Evolutionary conservation across 2,113 vertebrate species (phyloP).

Genomic region (Colaptes auratus): DNA sequence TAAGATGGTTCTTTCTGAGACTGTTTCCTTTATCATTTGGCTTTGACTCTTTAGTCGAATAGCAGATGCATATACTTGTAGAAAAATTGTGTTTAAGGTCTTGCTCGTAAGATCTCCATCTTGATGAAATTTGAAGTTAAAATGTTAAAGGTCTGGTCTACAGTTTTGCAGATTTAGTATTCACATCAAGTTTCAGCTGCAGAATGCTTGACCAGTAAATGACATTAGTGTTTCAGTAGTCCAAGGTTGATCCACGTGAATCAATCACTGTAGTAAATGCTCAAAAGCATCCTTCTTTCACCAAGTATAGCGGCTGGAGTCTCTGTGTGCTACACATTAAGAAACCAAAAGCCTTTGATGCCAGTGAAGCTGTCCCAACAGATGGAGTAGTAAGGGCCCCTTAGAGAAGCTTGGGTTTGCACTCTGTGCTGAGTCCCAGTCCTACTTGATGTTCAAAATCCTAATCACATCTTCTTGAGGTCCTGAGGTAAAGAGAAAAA

Average conservation of each 20-base stretch:
- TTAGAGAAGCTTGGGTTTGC: neutral
- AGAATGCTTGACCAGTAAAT: neutral
- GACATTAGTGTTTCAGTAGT: neutral
- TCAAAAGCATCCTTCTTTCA: neutral
- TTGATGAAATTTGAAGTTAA: neutral
- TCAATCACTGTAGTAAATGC: neutral
- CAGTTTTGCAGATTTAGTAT: neutral
- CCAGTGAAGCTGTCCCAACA: neutral
- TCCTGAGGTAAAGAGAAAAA: neutral
- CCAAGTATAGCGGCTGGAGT: accelerated
- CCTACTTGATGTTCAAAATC: neutral
- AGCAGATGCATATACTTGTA: neutral
- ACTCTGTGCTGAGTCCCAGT: neutral
- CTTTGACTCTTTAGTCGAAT: neutral
- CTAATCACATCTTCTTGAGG: neutral
- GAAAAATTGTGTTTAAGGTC: neutral
- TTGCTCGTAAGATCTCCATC: neutral
- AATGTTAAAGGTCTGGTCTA: neutral
- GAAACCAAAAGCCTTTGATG: neutral
- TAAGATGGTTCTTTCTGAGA: neutral
- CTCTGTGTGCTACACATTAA: neutral
- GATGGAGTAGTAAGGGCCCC: neutral
- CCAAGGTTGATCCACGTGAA: neutral
- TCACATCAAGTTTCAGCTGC: neutral
- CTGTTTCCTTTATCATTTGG: neutral